These are phyloP conservation scores for Haliaeetus leucogaster DNA, from an alignment of 2,113 vertebrate species.

Conservation along the genomic window DNA sequence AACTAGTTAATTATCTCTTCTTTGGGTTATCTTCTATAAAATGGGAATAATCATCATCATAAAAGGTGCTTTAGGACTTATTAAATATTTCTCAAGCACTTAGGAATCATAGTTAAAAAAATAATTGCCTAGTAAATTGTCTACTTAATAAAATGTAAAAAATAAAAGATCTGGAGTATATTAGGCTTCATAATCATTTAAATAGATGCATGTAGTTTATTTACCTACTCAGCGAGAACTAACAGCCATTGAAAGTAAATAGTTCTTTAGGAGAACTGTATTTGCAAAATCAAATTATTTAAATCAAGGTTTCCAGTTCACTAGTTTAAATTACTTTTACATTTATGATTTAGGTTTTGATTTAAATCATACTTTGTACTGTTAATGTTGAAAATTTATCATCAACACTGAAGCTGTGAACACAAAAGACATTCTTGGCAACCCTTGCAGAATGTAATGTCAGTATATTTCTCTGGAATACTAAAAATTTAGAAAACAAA, in stretches of 20 bases:
- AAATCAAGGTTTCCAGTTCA: slow-evolving; percentile 32
- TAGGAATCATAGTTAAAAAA: neutral
- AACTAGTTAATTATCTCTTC: neutral
- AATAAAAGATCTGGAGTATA: neutral
- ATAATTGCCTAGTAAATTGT: slow-evolving; percentile 27
- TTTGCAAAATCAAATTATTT: slow-evolving; percentile 28
- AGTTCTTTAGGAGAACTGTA: neutral
- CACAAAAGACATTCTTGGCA: slow-evolving; percentile 27
- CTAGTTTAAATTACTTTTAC: slow-evolving; percentile 16
- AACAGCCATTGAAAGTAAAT: neutral
- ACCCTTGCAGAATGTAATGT: neutral
- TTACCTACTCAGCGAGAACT: neutral
- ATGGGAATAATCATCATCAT: neutral
- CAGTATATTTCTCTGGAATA: slow-evolving; percentile 3
- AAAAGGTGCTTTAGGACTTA: neutral
- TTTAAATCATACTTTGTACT: slow-evolving; percentile 37
- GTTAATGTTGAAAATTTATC: slow-evolving; percentile 26
- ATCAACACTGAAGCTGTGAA: slow-evolving; percentile 26
- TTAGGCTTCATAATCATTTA: neutral
- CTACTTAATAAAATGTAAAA: slow-evolving; percentile 36
- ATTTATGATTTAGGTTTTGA: slow-evolving; percentile 24
- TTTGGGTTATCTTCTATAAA: slow-evolving; percentile 12
- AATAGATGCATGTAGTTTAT: slow-evolving; percentile 6
- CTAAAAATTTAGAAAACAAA: neutral
- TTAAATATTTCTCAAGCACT: slow-evolving; percentile 15